Evolutionary conservation across 2,797 vertebrate species (phyloP).

Genomic region (Cynopterus sphinx): DNA sequence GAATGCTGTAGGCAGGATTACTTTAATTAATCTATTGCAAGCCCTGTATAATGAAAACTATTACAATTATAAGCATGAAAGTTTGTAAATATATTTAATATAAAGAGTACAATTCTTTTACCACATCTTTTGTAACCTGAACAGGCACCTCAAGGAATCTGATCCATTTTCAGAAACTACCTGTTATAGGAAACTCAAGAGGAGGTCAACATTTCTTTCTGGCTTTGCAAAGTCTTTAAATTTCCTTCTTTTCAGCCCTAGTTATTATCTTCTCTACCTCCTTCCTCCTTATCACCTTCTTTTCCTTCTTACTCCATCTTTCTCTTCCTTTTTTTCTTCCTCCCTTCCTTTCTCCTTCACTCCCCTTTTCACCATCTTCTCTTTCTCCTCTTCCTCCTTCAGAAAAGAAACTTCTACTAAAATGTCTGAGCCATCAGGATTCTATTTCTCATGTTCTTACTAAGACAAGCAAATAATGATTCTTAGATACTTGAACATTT

Average conservation of each 20-base stretch:
- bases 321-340: fast-evolving
- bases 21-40: neutral
- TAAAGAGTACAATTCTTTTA: neutral
- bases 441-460: neutral
- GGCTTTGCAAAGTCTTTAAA: neutral
- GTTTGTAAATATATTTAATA: neutral
- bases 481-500: neutral
- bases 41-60: neutral
- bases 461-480: neutral
- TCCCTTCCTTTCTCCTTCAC: too few species aligned
- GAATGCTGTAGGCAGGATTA: neutral
- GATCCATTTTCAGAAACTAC: neutral
- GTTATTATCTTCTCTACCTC: neutral
- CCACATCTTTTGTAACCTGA: neutral
- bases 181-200: neutral
- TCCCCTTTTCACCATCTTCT: neutral
- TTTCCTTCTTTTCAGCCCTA: neutral
- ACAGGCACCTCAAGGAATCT: neutral
- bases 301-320: neutral
- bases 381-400: neutral
- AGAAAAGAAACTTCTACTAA: neutral
- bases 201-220: neutral
- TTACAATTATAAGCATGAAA: neutral
- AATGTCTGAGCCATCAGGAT: neutral
- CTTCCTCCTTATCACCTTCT: neutral